Percentiles rank a stretch among this genome's conserved stretches.
These are phyloP conservation scores for Parnassius apollo DNA, from an alignment of 2,888 invertebrate species.

Conservation along the genomic window DNA sequence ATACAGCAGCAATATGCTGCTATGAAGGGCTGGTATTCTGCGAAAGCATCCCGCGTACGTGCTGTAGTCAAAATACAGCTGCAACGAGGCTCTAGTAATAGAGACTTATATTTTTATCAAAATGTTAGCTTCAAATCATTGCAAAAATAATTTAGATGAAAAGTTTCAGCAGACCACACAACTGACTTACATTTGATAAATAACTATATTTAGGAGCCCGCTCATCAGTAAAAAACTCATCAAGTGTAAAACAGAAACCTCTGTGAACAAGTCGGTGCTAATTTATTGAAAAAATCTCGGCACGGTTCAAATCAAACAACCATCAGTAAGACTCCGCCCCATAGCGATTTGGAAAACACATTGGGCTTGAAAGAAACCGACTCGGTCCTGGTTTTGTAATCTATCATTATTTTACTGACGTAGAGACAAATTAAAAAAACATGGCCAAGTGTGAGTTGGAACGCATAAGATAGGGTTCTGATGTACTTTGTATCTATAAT, in stretches of 20 bases:
- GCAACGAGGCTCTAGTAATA: no score
- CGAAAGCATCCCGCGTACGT: no score
- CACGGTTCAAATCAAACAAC: conserved; percentile 33
- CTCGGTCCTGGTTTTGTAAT: conserved; percentile 13
- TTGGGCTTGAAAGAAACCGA: conserved; percentile 31
- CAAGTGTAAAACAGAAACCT: conserved; percentile 22
- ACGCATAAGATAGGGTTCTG: no score
- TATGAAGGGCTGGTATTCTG: no score
- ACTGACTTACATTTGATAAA: conserved; percentile 17
- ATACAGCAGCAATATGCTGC: no score
- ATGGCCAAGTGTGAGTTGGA: no score
- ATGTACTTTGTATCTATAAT: no score
- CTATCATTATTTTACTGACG: conserved; percentile 19
- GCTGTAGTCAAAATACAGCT: no score
- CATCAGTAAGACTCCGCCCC: conserved; percentile 26
- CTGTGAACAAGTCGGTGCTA: conserved; percentile 29
- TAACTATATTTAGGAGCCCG: conserved; percentile 16
- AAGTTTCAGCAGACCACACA: conserved; percentile 20
- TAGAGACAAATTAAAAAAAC: background rate
- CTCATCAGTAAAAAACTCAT: conserved; percentile 28
- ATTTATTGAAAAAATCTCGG: conserved; percentile 34
- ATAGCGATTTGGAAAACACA: conserved; percentile 28
- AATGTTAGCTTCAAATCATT: no score
- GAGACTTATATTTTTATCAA: no score
- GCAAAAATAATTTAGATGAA: background rate